Evolutionary conservation across 2,113 vertebrate genomes (phyloP).

Genomic region (Okapia johnstoni): DNA sequence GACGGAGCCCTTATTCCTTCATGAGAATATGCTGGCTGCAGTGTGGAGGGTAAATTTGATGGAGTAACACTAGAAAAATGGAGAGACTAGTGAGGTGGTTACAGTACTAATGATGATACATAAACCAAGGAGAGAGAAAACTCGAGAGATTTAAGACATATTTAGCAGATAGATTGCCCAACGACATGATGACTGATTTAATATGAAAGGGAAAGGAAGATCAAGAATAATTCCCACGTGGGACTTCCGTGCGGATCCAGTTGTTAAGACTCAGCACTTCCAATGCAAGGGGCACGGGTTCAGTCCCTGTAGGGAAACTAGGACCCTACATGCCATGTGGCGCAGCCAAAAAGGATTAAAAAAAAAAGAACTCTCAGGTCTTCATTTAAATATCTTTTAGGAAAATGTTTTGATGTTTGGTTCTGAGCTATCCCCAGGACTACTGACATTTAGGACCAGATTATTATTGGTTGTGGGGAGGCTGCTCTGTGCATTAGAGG

Average conservation of each 20-base stretch:
- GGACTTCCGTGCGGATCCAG: background rate
- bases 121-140: background rate
- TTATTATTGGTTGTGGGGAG: no score
- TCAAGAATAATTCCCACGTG: background rate
- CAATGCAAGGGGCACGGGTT: fast-evolving
- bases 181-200: no score
- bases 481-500: no score
- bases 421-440: background rate
- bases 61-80: background rate
- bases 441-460: no score
- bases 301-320: background rate
- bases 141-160: background rate
- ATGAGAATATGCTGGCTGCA: background rate
- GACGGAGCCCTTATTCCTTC: no score
- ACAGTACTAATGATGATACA: fast-evolving
- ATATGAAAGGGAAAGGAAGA: no score
- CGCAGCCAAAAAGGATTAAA: background rate
- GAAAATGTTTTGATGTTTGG: background rate
- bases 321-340: background rate
- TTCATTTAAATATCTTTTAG: background rate
- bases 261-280: background rate
- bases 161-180: no score
- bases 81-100: background rate
- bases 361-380: background rate
- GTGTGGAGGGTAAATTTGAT: no score